Base-by-base conservation (phyloP, 2,113 vertebrate species). In the Morphnarchus princeps region DNA sequence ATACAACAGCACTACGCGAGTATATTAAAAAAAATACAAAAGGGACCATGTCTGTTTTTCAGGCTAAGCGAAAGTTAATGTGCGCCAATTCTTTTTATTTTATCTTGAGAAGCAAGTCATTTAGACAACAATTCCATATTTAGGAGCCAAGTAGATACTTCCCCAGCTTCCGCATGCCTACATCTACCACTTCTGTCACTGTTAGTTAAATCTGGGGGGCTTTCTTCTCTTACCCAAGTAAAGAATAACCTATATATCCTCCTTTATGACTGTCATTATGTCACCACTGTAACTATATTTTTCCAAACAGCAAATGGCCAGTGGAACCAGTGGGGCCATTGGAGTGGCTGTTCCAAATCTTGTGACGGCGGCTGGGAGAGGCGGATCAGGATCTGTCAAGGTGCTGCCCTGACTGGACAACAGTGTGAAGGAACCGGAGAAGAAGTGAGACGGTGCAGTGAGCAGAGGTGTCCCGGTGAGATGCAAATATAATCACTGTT, bases 271-370 rank as follows among this genome's bases (percentile, higher is more conserved):
- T 52, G 22, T 45, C 7, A 36, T 50, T 47, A 42, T 87, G 18
- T 93, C 36, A 22, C 19, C 42, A 13, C 29, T 47, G 17, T 50
- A 87, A 96, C 54, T 40, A 0, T 63, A 4, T 97, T 96, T 95
- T 93, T 96, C 95, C 70, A 40, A 97, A 82, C 96, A 99, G 99
- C 99, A 77, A 99, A 99, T 40, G 99, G 99, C n/a, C 99, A 99
- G 86, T 99, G 99, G 99, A 99, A 99, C 92, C 99, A 98, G 10
- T 99, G 99, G 99, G 99, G 99, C 34, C 99, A 99, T 8, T 99
- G 99, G 99, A 99, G 99, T 59, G 99, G 99, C 71, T 99, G 99
- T 94, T 99, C 99, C 22, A 99, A 99, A 82, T 99, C 99, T 26
- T 99, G 99, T 7, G 99, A 99, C 0, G 99, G 99, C 3, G 99